Evolutionary conservation across 2,888 invertebrate genomes (phyloP), one percentile per base, ranked within the genome.

Genomic region (Trichogramma evanescens): DNA sequence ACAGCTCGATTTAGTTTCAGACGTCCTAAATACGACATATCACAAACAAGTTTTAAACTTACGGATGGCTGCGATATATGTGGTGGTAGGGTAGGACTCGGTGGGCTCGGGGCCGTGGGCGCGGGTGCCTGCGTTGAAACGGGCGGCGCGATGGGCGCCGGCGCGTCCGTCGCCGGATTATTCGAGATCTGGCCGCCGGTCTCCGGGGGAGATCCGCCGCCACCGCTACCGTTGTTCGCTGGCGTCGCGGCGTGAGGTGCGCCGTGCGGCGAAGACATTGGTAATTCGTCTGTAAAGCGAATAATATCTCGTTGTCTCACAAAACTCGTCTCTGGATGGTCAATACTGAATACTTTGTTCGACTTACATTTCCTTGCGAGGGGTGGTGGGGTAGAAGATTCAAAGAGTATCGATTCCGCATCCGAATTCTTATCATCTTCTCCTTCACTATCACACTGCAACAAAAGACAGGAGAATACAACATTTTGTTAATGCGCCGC

Each of bases 381-480:
- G 72, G 86, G 79, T 76, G 88, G 85, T 78, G 86, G 84, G 74
- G 86, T 82, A 73, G 84, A 81, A 75, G 84, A 76, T 72, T 76
- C 82, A 78, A 86, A 88, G 76, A 85, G 85, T 78, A 85, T 85
- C 79, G 86, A 86, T 80, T 87, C 87, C 72, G 83, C 86, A 82
- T 88, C 89, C 80, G 89, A 88, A 79, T 88, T 87, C 87, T 91
- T 91, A 83, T 90, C 91, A 82, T 91, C 91, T 82, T 90, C 90
- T 82, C 89, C 90, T 85, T 90, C 90, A 85, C 90, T 92, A 91
- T 91, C 91, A 91, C 91, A 92, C 91, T 92, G 86, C 70, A 87
- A 88, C 79, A 81, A 79, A 79, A 80, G 13, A 81, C 81, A 80
- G 79, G 76, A 72, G 76, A 72, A 73, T 74, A 72, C 56, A 42